Evolutionary conservation across 2,888 invertebrate genomes (phyloP).

Genomic region (Syritta pipiens): DNA sequence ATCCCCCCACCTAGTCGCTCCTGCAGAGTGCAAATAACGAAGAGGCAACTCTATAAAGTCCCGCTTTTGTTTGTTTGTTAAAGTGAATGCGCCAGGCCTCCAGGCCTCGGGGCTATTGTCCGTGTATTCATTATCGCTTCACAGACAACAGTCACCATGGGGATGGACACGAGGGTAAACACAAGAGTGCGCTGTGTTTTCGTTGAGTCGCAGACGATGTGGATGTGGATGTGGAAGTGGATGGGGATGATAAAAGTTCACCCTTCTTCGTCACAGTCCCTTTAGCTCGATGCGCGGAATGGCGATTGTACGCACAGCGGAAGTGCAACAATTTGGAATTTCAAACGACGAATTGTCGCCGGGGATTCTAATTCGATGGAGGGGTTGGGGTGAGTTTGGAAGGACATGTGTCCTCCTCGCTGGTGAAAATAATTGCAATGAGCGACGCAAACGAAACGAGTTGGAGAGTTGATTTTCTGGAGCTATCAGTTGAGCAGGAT

Average conservation of each 20-base stretch:
- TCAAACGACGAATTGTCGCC: constrained; percentile 56
- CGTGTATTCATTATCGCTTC: constrained; percentile 58
- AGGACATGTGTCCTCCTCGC: constrained; percentile 8
- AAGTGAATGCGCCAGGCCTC: constrained; percentile 58
- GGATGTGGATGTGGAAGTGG: background rate
- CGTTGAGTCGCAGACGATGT: background rate
- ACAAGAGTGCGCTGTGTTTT: constrained; percentile 13
- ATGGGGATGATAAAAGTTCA: constrained; percentile 38
- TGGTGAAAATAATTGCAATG: constrained; percentile 36
- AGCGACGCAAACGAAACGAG: constrained; percentile 3
- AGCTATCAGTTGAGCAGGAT: background rate
- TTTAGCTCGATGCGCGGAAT: background rate
- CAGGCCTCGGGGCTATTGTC: constrained; percentile 15
- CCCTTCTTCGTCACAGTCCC: constrained; percentile 19
- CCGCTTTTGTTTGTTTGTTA: constrained; percentile 54
- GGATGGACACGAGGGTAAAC: constrained; percentile 56
- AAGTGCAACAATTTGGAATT: constrained; percentile 49
- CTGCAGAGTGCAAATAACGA: constrained; percentile 43
- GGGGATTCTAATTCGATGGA: constrained; percentile 52
- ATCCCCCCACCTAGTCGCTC: background rate
- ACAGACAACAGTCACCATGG: constrained; percentile 43
- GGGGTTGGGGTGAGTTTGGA: background rate
- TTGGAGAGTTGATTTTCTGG: background rate
- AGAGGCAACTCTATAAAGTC: constrained; percentile 46
- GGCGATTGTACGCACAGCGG: constrained; percentile 19